These are phyloP conservation scores for Scolopax mira DNA, from an alignment of 2,113 vertebrate genomes.

Conservation along the genomic window DNA sequence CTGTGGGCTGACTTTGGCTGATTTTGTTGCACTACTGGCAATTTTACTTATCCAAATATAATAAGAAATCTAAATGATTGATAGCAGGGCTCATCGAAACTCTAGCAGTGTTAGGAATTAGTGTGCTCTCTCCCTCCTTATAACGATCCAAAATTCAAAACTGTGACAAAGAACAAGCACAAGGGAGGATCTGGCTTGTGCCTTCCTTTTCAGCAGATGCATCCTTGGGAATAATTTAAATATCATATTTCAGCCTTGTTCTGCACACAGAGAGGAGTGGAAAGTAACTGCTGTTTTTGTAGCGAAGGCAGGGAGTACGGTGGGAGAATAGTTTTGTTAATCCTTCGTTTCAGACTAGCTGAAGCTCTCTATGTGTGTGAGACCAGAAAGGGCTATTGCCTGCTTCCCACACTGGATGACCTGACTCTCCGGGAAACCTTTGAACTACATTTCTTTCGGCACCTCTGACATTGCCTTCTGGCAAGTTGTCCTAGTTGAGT, in stretches of 20 bases:
- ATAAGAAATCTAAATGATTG: conserved; percentile 21
- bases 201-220: conserved; percentile 68
- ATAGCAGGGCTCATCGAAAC: conserved; percentile 25
- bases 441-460: conserved; percentile 55
- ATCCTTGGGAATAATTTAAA: conserved; percentile 75
- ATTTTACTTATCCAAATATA: conserved; percentile 1
- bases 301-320: conserved; percentile 35
- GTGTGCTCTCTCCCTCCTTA: not conserved
- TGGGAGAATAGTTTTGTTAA: conserved; percentile 33
- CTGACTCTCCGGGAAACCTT: conserved; percentile 46
- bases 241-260: conserved; percentile 74
- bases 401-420: conserved; percentile 48
- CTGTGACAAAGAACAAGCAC: conserved; percentile 61
- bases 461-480: conserved; percentile 40
- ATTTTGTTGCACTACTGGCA: conserved; percentile 23
- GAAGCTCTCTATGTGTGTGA: conserved; percentile 23
- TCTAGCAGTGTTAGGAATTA: conserved; percentile 32
- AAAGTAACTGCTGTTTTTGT: conserved; percentile 66
- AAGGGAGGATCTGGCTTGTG: conserved; percentile 69
- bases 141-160: conserved; percentile 64
- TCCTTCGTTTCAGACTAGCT: conserved; percentile 37
- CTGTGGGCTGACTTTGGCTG: not conserved
- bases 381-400: conserved; percentile 37
- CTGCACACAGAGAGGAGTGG: conserved; percentile 62
- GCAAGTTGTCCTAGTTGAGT: conserved; percentile 42